phyloP scores from a whole-genome alignment of 2,888 invertebrate species.

The Gryllus longicercus region DNA sequence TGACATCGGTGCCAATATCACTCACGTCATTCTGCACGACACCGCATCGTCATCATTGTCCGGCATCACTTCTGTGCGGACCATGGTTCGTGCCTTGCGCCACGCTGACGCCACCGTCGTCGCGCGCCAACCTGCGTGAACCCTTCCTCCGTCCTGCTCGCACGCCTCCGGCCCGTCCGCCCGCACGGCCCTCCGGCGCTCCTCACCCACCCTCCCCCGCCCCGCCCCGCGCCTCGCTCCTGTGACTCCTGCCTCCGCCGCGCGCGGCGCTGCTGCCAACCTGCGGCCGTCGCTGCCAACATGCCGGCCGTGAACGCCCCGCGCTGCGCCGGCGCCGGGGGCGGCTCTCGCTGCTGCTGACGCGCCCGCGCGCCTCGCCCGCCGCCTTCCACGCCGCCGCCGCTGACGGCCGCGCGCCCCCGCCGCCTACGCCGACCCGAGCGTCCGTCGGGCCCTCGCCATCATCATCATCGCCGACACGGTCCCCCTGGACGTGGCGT shows the following conservation, averaged over 20 bases:
- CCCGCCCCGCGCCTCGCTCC: not conserved
- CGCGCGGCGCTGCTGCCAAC: slow-evolving; percentile 21
- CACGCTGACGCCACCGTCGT: not conserved
- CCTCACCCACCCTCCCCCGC: not conserved
- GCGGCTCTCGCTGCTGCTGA: slow-evolving; percentile 11
- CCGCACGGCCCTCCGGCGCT: not conserved
- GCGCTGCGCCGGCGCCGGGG: slow-evolving; percentile 22
- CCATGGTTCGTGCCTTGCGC: not conserved
- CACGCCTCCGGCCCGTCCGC: not conserved
- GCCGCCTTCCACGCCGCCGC: slow-evolving; percentile 11
- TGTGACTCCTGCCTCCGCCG: not conserved
- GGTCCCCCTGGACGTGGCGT: slow-evolving; percentile 32
- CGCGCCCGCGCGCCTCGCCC: slow-evolving; percentile 19
- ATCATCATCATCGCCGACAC: slow-evolving; percentile 33
- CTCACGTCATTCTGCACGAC: not conserved
- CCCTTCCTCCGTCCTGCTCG: not conserved
- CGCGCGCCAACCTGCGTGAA: not conserved
- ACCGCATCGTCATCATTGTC: too few species aligned
- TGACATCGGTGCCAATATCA: not conserved
- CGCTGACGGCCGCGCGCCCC: slow-evolving; percentile 21
- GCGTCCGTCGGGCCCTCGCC: slow-evolving; percentile 23
- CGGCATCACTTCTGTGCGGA: not conserved
- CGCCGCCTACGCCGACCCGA: slow-evolving; percentile 21
- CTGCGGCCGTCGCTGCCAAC: slow-evolving; percentile 11
- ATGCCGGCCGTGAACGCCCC: slow-evolving; percentile 20